A percentile compares a stretch with the other conserved stretches of the same genome.
These are phyloP conservation scores for Trogon surrucura DNA, from an alignment of 2,113 vertebrate genomes.

Conservation along the genomic window DNA sequence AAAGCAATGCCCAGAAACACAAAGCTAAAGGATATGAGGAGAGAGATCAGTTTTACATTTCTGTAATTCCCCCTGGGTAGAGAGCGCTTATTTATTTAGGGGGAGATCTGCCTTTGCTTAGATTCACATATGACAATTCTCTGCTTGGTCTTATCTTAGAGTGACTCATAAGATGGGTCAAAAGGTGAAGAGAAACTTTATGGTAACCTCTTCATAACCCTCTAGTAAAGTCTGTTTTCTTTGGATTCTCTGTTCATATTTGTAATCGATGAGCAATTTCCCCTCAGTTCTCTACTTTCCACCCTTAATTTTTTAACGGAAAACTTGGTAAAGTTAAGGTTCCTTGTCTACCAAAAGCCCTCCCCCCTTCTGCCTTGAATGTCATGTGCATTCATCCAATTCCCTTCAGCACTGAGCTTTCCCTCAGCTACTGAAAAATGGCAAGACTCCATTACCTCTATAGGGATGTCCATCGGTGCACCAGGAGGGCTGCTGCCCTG, in stretches of 20 bases:
- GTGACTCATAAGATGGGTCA: slow-evolving; percentile 50
- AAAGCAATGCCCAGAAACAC: background rate
- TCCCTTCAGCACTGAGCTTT: background rate
- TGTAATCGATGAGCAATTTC: slow-evolving; percentile 48
- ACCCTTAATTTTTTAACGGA: background rate
- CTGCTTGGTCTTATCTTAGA: slow-evolving; percentile 36
- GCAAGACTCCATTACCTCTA: background rate
- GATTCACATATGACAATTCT: slow-evolving; percentile 13
- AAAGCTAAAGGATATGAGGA: background rate
- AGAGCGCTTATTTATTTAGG: background rate
- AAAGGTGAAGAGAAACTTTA: slow-evolving; percentile 7
- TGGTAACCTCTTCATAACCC: slow-evolving; percentile 7
- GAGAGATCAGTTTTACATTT: background rate
- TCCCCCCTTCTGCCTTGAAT: background rate
- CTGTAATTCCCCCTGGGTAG: background rate
- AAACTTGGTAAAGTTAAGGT: background rate
- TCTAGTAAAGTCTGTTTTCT: background rate
- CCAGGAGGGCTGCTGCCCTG: background rate
- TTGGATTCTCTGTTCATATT: background rate
- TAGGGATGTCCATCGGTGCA: background rate
- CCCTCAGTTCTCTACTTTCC: slow-evolving; percentile 13
- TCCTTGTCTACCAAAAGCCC: background rate
- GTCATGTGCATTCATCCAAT: background rate
- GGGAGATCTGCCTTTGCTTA: background rate
- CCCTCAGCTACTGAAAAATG: background rate